These are phyloP conservation scores for Poecilus cupreus DNA, from an alignment of 2,888 invertebrate genomes.

Conservation along the genomic window DNA sequence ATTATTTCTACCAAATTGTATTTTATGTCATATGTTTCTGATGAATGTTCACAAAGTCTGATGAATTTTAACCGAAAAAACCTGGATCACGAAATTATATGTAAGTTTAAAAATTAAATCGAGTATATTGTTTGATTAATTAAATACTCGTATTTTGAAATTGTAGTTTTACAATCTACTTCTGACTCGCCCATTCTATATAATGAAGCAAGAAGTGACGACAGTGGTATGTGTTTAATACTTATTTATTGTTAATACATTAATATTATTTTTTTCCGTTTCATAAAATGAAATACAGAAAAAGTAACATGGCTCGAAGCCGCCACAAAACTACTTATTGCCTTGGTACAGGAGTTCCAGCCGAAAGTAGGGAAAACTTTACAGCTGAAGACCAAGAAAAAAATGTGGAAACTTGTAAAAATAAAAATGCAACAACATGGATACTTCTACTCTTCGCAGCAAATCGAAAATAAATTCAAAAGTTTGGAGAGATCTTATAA, in stretches of 20 bases:
- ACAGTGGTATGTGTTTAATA: no score
- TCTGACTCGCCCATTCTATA: no score
- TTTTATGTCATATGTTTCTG: no score
- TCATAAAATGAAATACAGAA: background rate
- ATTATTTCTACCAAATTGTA: no score
- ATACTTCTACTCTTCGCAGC: background rate
- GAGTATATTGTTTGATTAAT: background rate
- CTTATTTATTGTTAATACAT: no score
- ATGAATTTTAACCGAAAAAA: background rate
- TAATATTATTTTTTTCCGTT: no score
- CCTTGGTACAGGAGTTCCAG: background rate
- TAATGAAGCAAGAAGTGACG: no score
- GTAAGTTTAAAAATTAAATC: background rate
- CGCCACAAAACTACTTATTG: background rate
- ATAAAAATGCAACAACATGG: background rate
- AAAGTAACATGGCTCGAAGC: background rate
- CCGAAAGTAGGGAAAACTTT: background rate
- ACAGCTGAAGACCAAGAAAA: background rate
- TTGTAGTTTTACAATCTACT: no score
- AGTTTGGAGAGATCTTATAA: background rate
- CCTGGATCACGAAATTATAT: background rate
- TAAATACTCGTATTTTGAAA: no score
- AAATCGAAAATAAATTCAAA: conserved; percentile 1
- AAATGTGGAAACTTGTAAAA: background rate
- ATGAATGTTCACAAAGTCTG: background rate